Percentiles rank a stretch among this genome's conserved stretches.
phyloP scores from a whole-genome alignment of 2,113 vertebrate genomes.

The Bagarius yarrelli region DNA sequence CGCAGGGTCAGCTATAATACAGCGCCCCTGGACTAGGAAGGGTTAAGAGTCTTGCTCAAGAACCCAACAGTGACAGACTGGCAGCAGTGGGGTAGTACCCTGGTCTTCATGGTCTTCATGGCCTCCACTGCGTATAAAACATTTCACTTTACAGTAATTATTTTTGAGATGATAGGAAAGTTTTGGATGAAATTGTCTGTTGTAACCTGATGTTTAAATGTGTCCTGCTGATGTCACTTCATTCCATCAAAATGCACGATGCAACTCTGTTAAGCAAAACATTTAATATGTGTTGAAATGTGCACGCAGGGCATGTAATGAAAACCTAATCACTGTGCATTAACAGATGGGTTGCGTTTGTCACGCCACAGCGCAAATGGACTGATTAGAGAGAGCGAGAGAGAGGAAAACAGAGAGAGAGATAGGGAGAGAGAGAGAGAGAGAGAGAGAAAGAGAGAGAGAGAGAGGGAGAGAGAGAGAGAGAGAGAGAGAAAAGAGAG shows the following conservation, averaged over 20 bases:
- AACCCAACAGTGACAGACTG: too few species aligned
- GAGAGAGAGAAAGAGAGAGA: neutral
- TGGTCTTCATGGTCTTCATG: too few species aligned
- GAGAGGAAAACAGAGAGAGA: neutral
- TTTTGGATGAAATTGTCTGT: too few species aligned
- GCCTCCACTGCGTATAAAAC: too few species aligned
- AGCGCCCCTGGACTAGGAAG: too few species aligned
- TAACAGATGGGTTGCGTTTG: constrained; percentile 50
- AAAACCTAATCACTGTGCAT: constrained; percentile 49
- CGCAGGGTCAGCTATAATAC: too few species aligned
- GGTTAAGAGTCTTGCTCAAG: too few species aligned
- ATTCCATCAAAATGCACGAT: neutral
- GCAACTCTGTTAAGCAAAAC: constrained; percentile 22
- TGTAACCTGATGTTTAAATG: neutral
- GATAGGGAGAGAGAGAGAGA: neutral
- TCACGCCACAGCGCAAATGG: constrained; percentile 45
- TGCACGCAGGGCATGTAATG: constrained; percentile 22
- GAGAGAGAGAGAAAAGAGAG: neutral
- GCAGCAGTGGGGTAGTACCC: too few species aligned
- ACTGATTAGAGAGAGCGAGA: constrained; percentile 17
- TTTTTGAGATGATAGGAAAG: too few species aligned
- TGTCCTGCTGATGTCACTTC: neutral
- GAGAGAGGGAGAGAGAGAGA: neutral
- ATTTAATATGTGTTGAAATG: constrained; percentile 40
- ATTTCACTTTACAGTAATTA: too few species aligned